A percentile compares a stretch with the other conserved stretches of the same genome.
These are phyloP conservation scores for Adelognathus sp. DNA, from an alignment of 2,888 invertebrate genomes.

Conservation along the genomic window DNA sequence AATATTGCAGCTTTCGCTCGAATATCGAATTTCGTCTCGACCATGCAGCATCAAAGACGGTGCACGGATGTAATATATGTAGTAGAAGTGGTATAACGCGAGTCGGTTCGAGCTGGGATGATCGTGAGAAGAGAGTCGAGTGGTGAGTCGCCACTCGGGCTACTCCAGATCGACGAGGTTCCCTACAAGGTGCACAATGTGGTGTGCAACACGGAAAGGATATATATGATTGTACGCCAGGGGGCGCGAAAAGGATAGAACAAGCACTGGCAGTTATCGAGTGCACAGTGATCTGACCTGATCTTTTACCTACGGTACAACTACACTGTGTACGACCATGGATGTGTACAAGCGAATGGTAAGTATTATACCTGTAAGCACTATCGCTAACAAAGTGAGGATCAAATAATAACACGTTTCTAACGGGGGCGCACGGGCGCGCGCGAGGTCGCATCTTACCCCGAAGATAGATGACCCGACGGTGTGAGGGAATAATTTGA, in stretches of 20 bases:
- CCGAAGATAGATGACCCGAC: constrained; percentile 77
- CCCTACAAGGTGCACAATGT: constrained; percentile 9
- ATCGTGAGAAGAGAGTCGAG: constrained; percentile 58
- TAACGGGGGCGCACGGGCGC: constrained; percentile 66
- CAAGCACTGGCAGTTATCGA: constrained; percentile 13
- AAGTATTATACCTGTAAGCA: constrained; percentile 44
- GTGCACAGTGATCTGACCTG: constrained; percentile 20
- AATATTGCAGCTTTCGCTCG: constrained; percentile 13
- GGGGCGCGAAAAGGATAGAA: constrained; percentile 31
- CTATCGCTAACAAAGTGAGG: constrained; percentile 80
- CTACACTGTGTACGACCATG: constrained; percentile 18
- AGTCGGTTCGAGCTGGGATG: constrained; percentile 24
- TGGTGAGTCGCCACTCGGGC: constrained; percentile 22
- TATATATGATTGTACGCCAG: constrained; percentile 16
- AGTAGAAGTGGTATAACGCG: constrained; percentile 13
- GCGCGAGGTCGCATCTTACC: constrained; percentile 36
- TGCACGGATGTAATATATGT: constrained; percentile 1
- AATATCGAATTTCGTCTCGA: constrained; percentile 28
- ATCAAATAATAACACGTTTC: constrained; percentile 80
- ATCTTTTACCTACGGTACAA: constrained; percentile 29
- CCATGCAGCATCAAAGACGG: constrained; percentile 3
- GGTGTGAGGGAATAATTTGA: constrained; percentile 80
- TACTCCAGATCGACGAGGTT: constrained; percentile 53
- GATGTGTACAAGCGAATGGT: not conserved
- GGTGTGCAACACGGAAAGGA: constrained; percentile 24